Conservation (phyloP, 2,113 vertebrate species). For the Entomyzon cyanotis region DNA sequence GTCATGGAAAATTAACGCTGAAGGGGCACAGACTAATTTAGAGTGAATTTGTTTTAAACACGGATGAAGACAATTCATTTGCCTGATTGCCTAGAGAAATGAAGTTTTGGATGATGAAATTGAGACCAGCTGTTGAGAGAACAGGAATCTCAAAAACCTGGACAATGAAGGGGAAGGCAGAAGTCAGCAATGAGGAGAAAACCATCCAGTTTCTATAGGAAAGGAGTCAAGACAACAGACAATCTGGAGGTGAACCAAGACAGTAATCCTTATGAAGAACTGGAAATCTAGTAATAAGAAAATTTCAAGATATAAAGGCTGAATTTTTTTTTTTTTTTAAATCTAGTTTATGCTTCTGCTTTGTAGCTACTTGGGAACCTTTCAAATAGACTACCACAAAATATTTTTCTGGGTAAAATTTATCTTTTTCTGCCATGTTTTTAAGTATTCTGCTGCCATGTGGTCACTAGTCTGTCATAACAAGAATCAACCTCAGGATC, state of each 20-base stretch:
- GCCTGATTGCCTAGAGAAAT: constrained; percentile 53
- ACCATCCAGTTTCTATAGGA: background rate
- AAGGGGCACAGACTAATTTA: constrained; percentile 51
- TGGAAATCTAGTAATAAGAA: background rate
- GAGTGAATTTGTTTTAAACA: constrained; percentile 59
- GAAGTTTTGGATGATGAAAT: constrained; percentile 47
- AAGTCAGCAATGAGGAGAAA: background rate
- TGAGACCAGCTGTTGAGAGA: constrained; percentile 59
- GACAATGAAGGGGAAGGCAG: background rate
- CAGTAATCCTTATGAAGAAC: background rate
- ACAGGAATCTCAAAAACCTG: constrained; percentile 16
- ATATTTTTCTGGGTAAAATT: background rate
- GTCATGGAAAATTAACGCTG: constrained; percentile 59
- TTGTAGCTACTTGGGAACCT: background rate
- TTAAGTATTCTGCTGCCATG: background rate
- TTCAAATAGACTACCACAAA: background rate
- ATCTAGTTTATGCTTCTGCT: background rate
- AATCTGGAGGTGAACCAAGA: background rate
- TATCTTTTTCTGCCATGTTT: background rate
- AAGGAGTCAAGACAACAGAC: background rate
- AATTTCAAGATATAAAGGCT: background rate
- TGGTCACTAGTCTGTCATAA: background rate
- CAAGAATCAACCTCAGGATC: background rate
- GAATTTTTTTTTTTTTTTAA: background rate
- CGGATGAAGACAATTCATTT: constrained; percentile 60